Evolutionary conservation across 2,888 invertebrate genomes (phyloP).

Genomic region (Smittia sp.): DNA sequence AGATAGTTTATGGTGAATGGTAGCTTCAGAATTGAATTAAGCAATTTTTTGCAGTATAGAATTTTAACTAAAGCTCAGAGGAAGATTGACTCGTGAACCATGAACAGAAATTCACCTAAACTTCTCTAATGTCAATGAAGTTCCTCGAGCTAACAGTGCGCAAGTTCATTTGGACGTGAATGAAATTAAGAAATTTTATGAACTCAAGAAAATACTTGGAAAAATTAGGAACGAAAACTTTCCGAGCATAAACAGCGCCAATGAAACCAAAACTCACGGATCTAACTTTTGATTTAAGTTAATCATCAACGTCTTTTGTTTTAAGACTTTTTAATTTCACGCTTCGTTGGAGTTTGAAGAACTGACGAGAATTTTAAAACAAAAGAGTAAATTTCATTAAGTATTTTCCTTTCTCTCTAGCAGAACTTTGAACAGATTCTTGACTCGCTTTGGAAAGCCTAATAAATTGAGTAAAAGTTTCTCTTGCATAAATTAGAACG

Average conservation of each 20-base stretch:
- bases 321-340: conserved; percentile 3
- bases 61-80: not conserved
- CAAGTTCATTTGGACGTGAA: too few relatives aligned
- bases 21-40: conserved; percentile 1
- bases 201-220: too few relatives aligned
- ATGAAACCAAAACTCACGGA: too few relatives aligned
- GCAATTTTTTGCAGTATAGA: not conserved
- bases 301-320: too few relatives aligned
- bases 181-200: too few relatives aligned
- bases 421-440: not conserved
- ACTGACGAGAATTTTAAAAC: not conserved
- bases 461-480: not conserved
- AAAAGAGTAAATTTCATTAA: not conserved
- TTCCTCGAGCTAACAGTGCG: too few relatives aligned
- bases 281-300: too few relatives aligned
- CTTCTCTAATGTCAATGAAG: too few relatives aligned
- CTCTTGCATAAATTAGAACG: conserved; percentile 6
- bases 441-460: not conserved
- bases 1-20: conserved; percentile 10
- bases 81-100: too few relatives aligned
- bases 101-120: too few relatives aligned
- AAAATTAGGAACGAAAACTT: too few relatives aligned
- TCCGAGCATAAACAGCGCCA: too few relatives aligned
- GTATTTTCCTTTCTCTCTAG: not conserved
- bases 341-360: not conserved